Evolutionary conservation across 2,113 vertebrate genomes (phyloP).

Genomic region (Thinocorus orbignyianus): DNA sequence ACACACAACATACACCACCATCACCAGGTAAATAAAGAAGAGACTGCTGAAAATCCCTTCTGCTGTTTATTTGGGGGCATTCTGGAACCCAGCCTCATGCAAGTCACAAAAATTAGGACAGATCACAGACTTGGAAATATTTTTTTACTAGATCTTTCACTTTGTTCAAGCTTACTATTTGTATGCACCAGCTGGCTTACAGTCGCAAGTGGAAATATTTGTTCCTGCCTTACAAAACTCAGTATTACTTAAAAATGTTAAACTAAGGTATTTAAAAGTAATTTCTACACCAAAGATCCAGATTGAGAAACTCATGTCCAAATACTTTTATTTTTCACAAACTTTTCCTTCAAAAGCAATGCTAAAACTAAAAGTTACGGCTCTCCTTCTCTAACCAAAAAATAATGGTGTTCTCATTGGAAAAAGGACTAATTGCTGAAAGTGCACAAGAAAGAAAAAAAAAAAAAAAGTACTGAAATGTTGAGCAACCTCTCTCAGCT

Average conservation of each 20-base stretch:
- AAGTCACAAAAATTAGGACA: neutral
- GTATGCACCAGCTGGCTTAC: neutral
- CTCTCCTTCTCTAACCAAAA: neutral
- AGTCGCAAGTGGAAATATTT: neutral
- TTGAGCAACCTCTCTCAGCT: neutral
- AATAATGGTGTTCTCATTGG: fast-evolving
- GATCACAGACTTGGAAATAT: neutral
- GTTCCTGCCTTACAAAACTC: neutral
- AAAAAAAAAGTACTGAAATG: neutral
- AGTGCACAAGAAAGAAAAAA: neutral
- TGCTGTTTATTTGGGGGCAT: neutral
- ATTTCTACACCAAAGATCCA: neutral
- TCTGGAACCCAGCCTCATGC: neutral
- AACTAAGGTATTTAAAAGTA: neutral
- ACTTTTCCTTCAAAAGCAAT: neutral
- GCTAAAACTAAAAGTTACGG: neutral
- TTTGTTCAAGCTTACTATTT: neutral
- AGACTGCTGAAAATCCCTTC: neutral
- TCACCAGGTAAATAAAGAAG: neutral
- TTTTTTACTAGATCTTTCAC: neutral
- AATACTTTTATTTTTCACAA: neutral
- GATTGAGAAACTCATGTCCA: neutral
- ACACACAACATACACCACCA: neutral
- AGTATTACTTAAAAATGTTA: neutral
- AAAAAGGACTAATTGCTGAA: neutral